Evolutionary conservation across 1,140 invertebrate species (phyloP).

Genomic region (Hyles euphorbiae): DNA sequence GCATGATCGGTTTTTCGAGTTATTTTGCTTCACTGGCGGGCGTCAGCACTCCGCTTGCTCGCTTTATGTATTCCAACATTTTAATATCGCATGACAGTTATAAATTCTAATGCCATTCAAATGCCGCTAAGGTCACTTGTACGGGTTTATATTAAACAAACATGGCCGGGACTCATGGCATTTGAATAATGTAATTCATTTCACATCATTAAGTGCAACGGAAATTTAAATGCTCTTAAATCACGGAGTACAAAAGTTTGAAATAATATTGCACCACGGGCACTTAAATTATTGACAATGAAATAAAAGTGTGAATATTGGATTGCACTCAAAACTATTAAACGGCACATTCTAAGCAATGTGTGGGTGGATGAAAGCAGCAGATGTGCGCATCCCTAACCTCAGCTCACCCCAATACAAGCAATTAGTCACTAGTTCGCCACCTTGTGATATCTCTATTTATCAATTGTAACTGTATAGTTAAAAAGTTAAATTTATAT

Average conservation of each 20-base stretch:
- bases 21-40: too few relatives aligned
- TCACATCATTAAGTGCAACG: background rate
- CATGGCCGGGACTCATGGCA: too few relatives aligned
- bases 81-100: too few relatives aligned
- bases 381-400: constrained; percentile 65
- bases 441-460: constrained; percentile 6
- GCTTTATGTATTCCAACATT: too few relatives aligned
- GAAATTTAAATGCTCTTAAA: too few relatives aligned
- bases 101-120: too few relatives aligned
- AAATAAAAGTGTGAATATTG: constrained; percentile 56
- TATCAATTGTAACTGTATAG: background rate
- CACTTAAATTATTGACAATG: constrained; percentile 22
- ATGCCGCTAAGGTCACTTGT: too few relatives aligned
- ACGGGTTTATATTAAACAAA: too few relatives aligned
- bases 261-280: too few relatives aligned
- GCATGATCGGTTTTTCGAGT: constrained; percentile 66
- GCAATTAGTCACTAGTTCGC: constrained; percentile 45
- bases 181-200: constrained; percentile 7
- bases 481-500: constrained; percentile 10
- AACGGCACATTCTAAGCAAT: constrained; percentile 46
- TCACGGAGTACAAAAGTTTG: too few relatives aligned
- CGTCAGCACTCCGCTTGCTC: too few relatives aligned
- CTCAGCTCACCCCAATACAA: constrained; percentile 47
- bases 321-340: constrained; percentile 66
- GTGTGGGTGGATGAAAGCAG: constrained; percentile 56